Base-by-base conservation (phyloP, 1,140 invertebrate genomes). In the Solenopsis fugax region DNA sequence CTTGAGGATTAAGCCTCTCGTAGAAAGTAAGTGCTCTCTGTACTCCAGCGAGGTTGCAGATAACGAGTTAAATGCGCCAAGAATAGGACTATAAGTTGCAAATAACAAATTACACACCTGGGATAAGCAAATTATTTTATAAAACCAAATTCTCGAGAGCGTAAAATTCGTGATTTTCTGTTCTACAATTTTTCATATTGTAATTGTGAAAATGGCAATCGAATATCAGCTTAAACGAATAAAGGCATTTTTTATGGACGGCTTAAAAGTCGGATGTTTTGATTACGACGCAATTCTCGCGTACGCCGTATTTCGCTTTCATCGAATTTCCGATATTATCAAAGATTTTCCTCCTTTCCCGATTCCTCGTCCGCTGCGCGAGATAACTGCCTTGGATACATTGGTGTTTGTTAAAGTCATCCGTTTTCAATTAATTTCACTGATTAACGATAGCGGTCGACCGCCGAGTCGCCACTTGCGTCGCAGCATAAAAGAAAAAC, bases 371-470 rank as follows among this genome's bases (percentile, higher is more conserved):
- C 13, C 18, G 10, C 41, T 21, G 13, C 24, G 56, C 9, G 72
- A 67, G 82, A 54, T 76, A 64, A 48, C 73, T 45, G 16, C 50
- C 56, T 81, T 48, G 52, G n/a, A 16, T 56, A 77, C 52, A 77
- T 41, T 18, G 62, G n/a, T 69, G 82, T 86, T 86, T 58, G 86
- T 88, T 86, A 81, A 86, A 86, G 56, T 60, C 56, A 41, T 65
- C 41, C n/a, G 77, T 81, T 87, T 89, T 77, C 85, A 65, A 89
- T 90, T 87, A 90, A 90, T 90, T 87, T 89, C 72, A 67, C 50
- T 75, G 24, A 78, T 89, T 85, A 78, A 50, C 52, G 75, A 90
- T 69, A 86, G 77, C n/a, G 52, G 64, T 60, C 77, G 77, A 58
- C 67, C 56, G 54, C 29, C 29, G 29, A 29, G 29, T 29, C 2